Percentiles rank a stretch among this genome's conserved stretches.
Conservation (phyloP, 2,888 invertebrate genomes). For the Xylota sylvarum region DNA sequence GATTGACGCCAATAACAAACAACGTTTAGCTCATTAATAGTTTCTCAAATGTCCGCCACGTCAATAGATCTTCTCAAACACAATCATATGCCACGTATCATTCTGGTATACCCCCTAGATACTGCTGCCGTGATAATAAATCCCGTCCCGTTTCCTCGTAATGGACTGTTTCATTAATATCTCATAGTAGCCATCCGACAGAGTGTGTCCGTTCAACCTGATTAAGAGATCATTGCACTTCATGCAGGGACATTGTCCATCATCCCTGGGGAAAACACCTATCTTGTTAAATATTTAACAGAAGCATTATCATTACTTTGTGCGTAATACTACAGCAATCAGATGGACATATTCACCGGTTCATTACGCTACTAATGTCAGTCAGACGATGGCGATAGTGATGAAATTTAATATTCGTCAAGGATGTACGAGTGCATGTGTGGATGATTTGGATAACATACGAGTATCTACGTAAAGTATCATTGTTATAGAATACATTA, state of each 20-base stretch:
- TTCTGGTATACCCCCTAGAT: background rate
- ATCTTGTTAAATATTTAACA: slow-evolving; percentile 32
- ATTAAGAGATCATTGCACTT: slow-evolving; percentile 37
- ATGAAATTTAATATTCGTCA: slow-evolving; percentile 23
- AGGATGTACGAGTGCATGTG: slow-evolving; percentile 1
- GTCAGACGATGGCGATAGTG: slow-evolving; percentile 17
- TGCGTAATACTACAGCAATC: slow-evolving; percentile 15
- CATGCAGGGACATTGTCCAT: background rate
- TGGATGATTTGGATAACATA: slow-evolving; percentile 4
- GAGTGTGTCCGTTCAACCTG: slow-evolving; percentile 19
- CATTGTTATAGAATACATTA: slow-evolving; percentile 17
- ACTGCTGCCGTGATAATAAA: background rate
- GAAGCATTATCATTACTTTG: slow-evolving; percentile 26
- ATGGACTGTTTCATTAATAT: background rate
- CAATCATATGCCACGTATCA: background rate
- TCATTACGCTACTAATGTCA: slow-evolving; percentile 31
- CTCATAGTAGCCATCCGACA: background rate
- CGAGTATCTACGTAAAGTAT: background rate
- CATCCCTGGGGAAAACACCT: background rate
- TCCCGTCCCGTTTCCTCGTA: background rate
- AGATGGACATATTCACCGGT: slow-evolving; percentile 14
- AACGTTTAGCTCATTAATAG: slow-evolving; percentile 14
- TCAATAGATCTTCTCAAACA: background rate
- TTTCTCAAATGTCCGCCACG: background rate
- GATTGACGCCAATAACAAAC: slow-evolving; percentile 1